Evolutionary conservation across 2,888 invertebrate species (phyloP).

Genomic region (Andrena haemorrhoa): DNA sequence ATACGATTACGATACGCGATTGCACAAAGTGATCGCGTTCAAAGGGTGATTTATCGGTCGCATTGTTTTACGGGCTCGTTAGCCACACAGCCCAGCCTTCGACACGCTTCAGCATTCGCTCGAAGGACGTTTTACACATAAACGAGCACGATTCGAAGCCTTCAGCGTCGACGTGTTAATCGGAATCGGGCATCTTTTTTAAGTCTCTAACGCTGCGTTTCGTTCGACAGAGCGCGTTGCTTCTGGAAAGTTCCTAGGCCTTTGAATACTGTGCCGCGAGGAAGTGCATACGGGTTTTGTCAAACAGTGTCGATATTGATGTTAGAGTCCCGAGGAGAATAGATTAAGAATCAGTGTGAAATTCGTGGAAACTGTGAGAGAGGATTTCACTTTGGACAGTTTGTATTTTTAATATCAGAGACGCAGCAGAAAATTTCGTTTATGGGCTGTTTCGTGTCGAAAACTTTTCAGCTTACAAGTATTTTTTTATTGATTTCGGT

Average conservation of each 20-base stretch:
- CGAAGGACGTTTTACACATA: conserved; percentile 16
- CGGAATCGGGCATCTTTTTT: background rate
- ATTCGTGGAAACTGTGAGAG: background rate
- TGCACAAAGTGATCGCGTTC: conserved; percentile 28
- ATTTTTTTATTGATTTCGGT: too few relatives aligned
- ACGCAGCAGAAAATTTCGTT: too few relatives aligned
- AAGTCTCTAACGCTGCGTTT: conserved; percentile 2
- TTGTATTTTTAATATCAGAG: background rate
- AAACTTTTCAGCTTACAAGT: too few relatives aligned
- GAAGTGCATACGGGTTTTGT: background rate
- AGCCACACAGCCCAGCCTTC: conserved; percentile 16
- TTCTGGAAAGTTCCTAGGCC: conserved; percentile 2
- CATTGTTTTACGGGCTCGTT: conserved; percentile 30
- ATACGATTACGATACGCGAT: conserved; percentile 20
- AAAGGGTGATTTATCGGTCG: conserved; percentile 27
- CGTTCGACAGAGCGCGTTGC: conserved; percentile 16
- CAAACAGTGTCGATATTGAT: background rate
- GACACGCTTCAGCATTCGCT: background rate
- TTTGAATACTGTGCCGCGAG: background rate
- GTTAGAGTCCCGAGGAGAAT: background rate
- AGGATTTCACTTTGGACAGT: background rate
- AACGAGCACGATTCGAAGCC: conserved; percentile 13
- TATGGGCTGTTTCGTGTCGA: too few relatives aligned
- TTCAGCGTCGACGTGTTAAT: background rate
- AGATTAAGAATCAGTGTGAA: too few relatives aligned